Evolutionary conservation across 2,888 invertebrate species (phyloP), one percentile per base, ranked within the genome.

Genomic region (Drosophila vallismaia): DNA sequence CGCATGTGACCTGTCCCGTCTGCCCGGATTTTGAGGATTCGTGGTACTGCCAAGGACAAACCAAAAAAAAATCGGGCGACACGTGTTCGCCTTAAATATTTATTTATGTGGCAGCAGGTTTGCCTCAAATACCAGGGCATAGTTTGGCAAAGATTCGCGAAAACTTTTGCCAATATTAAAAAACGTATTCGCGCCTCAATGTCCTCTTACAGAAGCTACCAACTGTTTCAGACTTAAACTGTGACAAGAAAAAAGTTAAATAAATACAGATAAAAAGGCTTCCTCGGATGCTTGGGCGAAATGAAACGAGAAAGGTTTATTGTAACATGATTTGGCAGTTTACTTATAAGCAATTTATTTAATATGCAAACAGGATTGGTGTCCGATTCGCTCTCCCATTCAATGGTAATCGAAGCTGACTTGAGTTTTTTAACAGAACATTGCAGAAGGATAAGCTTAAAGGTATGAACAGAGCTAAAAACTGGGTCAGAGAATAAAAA

Each of bases 291-390:
- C 42, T 45, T 29, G 4, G 10, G 0, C 19, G 0, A 7, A 9
- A 19, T 19, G 0, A 19, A 24, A 6, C 7, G 0, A 4, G 42
- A 8, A 33, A 14, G 33, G 52, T 6, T 9, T 44, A 60, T 44
- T 60, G 46, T 9, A 51, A 62, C 31, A 58, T 56, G 50, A 50
- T 54, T 48, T 40, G n/a, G 38, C 59, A 58, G 54, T 63, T 50
- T 28, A 55, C 51, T 68, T 76, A 71, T 60, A 67, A 64, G 67
- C 52, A 67, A 64, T 64, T 68, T 78, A 76, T 71, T 29, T 52
- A 71, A 68, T 74, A 74, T 56, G 64, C 42, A 62, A 76, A 67
- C 56, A 48, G 14, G 49, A 42, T 51, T 56, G 55, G 9, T 49
- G 28, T 8, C 48, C 33, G 12, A 36, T 63, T 26, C 31, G 8